Evolutionary conservation across 2,888 invertebrate species (phyloP), one percentile per base, ranked within the genome.

Genomic region (Camponotus fellah): DNA sequence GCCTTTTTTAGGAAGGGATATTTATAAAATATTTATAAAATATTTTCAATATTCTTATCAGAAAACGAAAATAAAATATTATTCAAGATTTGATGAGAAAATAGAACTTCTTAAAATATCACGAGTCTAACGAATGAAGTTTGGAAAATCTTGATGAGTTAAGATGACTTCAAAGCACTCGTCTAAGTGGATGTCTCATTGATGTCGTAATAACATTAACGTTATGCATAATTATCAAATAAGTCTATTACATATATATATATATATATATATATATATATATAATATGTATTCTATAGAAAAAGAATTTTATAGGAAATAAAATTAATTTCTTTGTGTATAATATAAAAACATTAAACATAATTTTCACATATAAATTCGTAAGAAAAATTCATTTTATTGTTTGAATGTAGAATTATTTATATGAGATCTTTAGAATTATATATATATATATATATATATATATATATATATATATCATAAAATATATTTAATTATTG

Each of bases 41-140:
- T 32, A 32, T 32, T 32, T 4, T 43, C 14, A 6, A 74, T 17
- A 43, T 26, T 64, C 14, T 64, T 74, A 21, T 58, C 5, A 64
- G 32, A 21, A 10, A 26, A 5, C 6, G 17, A 4, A 32, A 26
- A 43, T 74, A 32, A 74, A 74, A 8, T n/a, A 21, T 9, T 6
- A 6, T 43, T 62, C 12, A 8, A 74, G 43, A 74, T n/a, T 74
- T 64, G 40, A 26, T 53, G 64, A 74, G 74, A 14, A 72, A 64
- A 72, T 72, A 72, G 62, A 72, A 72, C 17, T 65, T 74, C 17
- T 32, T 4, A 32, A 74, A 74, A 74, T 65, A 65, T 43, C 58
- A 6, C 40, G 26, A 56, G 56, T 26, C n/a, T 26, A 60, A 26
- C 26, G 26, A 64, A 12, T 46, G 32, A 43, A 62, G 65, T 62